Evolutionary conservation across 2,888 invertebrate species (phyloP).

Genomic region (Cheilosia vernalis): DNA sequence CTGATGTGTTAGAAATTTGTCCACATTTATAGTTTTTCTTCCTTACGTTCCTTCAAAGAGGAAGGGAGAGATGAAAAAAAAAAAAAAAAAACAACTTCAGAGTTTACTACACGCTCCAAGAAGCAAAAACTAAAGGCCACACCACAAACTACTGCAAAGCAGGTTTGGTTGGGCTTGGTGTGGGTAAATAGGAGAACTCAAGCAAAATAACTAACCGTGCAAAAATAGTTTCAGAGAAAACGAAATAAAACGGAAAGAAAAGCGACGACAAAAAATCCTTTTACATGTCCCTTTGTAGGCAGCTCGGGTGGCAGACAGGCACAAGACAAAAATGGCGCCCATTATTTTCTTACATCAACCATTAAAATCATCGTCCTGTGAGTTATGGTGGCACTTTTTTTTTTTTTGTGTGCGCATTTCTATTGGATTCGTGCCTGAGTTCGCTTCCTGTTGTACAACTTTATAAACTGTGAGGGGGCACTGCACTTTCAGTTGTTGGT

Average conservation of each 20-base stretch:
- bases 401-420: conserved; percentile 31
- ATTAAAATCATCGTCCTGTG: conserved; percentile 74
- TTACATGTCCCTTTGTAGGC: conserved; percentile 60
- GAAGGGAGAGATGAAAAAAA: conserved; percentile 3
- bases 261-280: conserved; percentile 17
- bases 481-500: conserved; percentile 50
- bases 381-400: conserved; percentile 58
- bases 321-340: conserved; percentile 74
- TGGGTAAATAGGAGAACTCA: conserved; percentile 66
- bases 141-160: conserved; percentile 32
- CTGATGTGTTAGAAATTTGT: conserved; percentile 70
- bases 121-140: conserved; percentile 66
- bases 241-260: conserved; percentile 52
- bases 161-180: conserved; percentile 1
- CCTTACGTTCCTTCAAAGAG: conserved; percentile 6
- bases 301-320: conserved; percentile 58
- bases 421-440: conserved; percentile 60
- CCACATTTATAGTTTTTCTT: conserved; percentile 64
- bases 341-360: conserved; percentile 75
- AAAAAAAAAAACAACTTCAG: conserved; percentile 42
- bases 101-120: conserved; percentile 69
- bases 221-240: conserved; percentile 66
- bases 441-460: conserved; percentile 68
- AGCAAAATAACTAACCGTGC: conserved; percentile 72
- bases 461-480: conserved; percentile 66